Evolutionary conservation across 30 jellyfish, hydroid and myxozoan species (phyloP).

Genomic region (Calvadosia cruxmelitensis): DNA sequence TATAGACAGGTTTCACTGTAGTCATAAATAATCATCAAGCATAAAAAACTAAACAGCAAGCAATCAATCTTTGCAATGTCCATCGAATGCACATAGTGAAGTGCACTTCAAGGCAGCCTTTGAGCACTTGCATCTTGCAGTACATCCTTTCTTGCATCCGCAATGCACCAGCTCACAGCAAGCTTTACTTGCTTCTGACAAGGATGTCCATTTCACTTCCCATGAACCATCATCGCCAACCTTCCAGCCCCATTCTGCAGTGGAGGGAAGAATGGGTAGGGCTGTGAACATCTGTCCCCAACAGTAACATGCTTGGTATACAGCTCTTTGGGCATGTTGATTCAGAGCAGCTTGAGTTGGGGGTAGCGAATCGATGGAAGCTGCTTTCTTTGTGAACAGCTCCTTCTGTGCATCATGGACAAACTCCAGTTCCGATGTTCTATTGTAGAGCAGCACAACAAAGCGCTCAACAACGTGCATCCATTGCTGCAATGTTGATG

Average conservation of each 20-base stretch:
- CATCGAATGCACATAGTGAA: no score
- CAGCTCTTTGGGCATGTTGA: conserved; percentile 32
- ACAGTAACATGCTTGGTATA: conserved; percentile 14
- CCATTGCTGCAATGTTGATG: no score
- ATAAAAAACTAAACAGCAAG: no score
- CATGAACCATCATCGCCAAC: not conserved
- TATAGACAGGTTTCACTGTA: no score
- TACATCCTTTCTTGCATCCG: conserved; percentile 12
- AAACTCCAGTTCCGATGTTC: conserved; percentile 11
- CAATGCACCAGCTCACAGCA: conserved; percentile 22
- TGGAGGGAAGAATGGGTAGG: conserved; percentile 16
- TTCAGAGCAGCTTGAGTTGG: conserved; percentile 23
- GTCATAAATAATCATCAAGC: no score
- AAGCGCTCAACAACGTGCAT: no score
- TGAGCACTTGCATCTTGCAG: no score
- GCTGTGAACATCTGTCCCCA: conserved; percentile 11
- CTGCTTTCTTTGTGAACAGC: conserved; percentile 23
- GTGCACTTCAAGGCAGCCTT: no score
- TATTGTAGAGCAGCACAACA: conserved; percentile 20
- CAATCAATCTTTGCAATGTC: no score
- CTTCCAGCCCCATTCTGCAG: conserved; percentile 22
- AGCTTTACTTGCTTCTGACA: conserved; percentile 11
- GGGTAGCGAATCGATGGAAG: conserved; percentile 17
- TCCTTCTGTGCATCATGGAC: conserved; percentile 16
- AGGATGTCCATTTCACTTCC: conserved; percentile 13